Evolutionary conservation across 2,888 invertebrate species (phyloP).

Genomic region (Nephrotoma flavescens): DNA sequence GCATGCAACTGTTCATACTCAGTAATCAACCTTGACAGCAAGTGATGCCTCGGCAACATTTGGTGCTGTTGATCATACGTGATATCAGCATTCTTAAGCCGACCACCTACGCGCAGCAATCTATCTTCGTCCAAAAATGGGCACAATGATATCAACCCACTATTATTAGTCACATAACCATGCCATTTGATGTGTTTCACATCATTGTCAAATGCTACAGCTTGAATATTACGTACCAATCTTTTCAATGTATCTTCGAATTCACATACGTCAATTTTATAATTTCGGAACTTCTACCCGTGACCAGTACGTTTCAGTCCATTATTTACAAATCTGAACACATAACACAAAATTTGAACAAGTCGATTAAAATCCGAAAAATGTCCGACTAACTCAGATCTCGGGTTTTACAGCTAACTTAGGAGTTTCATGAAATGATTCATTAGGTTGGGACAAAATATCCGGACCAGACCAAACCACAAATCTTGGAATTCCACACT

Average conservation of each 20-base stretch:
- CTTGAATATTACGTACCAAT: neutral
- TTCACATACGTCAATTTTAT: neutral
- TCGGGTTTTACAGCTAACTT: too few species aligned
- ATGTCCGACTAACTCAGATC: too few species aligned
- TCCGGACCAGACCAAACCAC: too few species aligned
- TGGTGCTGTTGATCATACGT: neutral
- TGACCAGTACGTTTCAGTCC: too few species aligned
- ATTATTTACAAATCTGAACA: too few species aligned
- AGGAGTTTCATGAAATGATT: too few species aligned
- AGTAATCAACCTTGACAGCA: neutral
- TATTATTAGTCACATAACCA: neutral
- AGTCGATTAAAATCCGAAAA: too few species aligned
- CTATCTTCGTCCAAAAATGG: neutral
- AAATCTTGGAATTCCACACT: too few species aligned
- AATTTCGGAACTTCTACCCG: too few species aligned
- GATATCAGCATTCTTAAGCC: neutral
- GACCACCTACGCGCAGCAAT: neutral
- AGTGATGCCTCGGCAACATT: neutral
- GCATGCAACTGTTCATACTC: neutral
- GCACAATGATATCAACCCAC: neutral
- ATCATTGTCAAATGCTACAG: neutral
- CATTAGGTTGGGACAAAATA: too few species aligned
- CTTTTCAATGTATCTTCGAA: neutral
- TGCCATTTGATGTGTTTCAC: neutral
- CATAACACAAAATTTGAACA: too few species aligned